Base-by-base conservation (phyloP, 1,140 invertebrate species). In the Ostrea denselamellosa region DNA sequence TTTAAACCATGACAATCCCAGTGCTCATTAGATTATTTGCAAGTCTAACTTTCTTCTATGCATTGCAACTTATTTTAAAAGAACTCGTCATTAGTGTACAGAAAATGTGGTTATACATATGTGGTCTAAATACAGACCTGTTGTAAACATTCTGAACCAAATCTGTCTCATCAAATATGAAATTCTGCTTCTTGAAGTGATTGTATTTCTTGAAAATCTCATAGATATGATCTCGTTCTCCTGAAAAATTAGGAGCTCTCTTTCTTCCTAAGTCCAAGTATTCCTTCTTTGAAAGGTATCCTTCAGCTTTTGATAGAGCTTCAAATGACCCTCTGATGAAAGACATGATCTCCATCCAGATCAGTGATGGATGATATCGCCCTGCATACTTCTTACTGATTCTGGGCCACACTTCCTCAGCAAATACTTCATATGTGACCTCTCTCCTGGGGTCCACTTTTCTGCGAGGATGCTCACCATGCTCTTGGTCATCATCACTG, bases 281-380 rank as follows among this genome's bases (percentile, higher is more conserved):
- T 44, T 92, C 86, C 12, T 91, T 85, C 58, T 90, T 81, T 22
- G 86, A 65, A 14, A 94, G 86, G 56, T 89, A 90, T 17, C 93
- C 93, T 3, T 28, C 68, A 14, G 86, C 58, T 34, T 89, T 90
- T 5, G 86, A 82, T 5, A 89, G 71, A 8, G 93, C 91, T 86
- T 93, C 92, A 87, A 91, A 91, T 5, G 93, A 94, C 51, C 93
- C 93, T 83, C 92, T 92, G 77, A 94, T 93, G 83, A 94, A 93
- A 14, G 93, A 94, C 87, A 91, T 92, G 77, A 94, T 92, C 77
- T 94, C 93, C 53, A 90, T 93, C 93, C 93, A 94, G 8, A 93
- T 90, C 34, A 93, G 87, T 9, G 90, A 90, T 2, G 93, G 92
- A 65, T 94, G 93, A 68, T 90, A 93, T 9, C 88, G 89, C 58